Conservation (phyloP, 2,113 vertebrate genomes). For the Bathybates hornii region DNA sequence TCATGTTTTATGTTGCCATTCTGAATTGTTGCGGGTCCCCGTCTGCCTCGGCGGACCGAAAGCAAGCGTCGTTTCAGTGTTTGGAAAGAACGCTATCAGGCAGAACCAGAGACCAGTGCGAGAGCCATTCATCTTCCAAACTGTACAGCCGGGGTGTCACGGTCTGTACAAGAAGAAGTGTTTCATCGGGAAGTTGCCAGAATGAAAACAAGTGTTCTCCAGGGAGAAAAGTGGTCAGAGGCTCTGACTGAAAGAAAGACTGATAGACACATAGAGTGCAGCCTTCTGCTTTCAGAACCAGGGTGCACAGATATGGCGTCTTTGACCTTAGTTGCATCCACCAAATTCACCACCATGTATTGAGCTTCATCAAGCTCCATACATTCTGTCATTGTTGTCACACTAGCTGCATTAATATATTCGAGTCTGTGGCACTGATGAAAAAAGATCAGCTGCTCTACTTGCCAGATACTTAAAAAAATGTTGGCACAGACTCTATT, state of each 20-base stretch:
- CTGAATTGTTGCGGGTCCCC: not conserved
- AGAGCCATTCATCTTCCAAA: conserved; percentile 45
- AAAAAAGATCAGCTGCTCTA: not conserved
- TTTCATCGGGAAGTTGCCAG: conserved; percentile 11
- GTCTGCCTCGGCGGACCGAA: conserved; percentile 32
- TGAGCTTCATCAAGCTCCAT: not conserved
- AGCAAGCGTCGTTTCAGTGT: conserved; percentile 13
- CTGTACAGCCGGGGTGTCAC: conserved; percentile 26
- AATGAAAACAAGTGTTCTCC: not conserved
- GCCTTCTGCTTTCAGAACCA: not conserved
- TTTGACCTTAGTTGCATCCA: not conserved
- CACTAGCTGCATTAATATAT: not conserved
- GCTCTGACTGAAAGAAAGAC: not conserved
- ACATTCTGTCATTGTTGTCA: not conserved
- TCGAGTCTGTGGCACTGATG: not conserved
- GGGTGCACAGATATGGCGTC: not conserved
- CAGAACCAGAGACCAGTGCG: conserved; percentile 24
- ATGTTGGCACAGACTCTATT: not conserved
- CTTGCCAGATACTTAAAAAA: not conserved
- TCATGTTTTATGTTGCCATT: conserved; percentile 41
- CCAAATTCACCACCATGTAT: not conserved
- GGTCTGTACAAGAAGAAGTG: conserved; percentile 5
- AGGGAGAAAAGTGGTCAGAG: not conserved
- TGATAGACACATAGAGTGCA: not conserved
- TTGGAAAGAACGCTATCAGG: conserved; percentile 45